These are phyloP conservation scores for Sialis fuliginosa DNA, from an alignment of 2,888 invertebrate species.

Conservation along the genomic window DNA sequence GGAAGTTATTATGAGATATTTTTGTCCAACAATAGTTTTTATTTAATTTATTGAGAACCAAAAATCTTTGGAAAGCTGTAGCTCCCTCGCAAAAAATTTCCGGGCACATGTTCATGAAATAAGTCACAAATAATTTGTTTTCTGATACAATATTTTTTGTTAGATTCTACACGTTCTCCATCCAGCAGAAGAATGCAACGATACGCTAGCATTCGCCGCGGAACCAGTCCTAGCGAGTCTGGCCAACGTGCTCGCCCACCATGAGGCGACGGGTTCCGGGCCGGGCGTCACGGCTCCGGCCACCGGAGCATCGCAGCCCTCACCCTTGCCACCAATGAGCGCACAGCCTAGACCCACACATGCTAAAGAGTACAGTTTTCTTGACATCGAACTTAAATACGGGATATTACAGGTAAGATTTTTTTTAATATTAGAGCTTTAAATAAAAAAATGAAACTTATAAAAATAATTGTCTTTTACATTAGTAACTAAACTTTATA, in stretches of 20 bases:
- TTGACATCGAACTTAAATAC: slow-evolving; percentile 86
- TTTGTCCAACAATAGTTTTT: too few species aligned
- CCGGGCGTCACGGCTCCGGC: slow-evolving; percentile 22
- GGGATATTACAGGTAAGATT: slow-evolving; percentile 72
- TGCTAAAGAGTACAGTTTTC: slow-evolving; percentile 68
- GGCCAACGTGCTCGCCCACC: slow-evolving; percentile 72
- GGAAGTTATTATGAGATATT: too few species aligned
- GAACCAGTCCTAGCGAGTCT: slow-evolving; percentile 81
- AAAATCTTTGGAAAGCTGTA: too few species aligned
- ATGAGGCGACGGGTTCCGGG: slow-evolving; percentile 25
- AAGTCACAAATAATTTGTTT: too few species aligned
- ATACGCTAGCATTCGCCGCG: slow-evolving; percentile 86
- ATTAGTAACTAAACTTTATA: too few species aligned
- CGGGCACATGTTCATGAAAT: too few species aligned
- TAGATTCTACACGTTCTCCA: slow-evolving; percentile 47
- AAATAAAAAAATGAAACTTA: too few species aligned
- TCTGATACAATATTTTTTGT: not conserved
- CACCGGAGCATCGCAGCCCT: slow-evolving; percentile 26
- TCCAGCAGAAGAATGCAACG: slow-evolving; percentile 62
- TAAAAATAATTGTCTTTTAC: too few species aligned
- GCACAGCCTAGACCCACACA: slow-evolving; percentile 36
- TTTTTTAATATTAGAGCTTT: too few species aligned
- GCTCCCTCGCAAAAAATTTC: too few species aligned
- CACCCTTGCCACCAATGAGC: slow-evolving; percentile 16
- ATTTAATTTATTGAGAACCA: too few species aligned